Percentiles rank a stretch among this genome's conserved stretches.
Evolutionary conservation across 2,797 vertebrate genomes (phyloP).

Genomic region (Amniataba percoides): DNA sequence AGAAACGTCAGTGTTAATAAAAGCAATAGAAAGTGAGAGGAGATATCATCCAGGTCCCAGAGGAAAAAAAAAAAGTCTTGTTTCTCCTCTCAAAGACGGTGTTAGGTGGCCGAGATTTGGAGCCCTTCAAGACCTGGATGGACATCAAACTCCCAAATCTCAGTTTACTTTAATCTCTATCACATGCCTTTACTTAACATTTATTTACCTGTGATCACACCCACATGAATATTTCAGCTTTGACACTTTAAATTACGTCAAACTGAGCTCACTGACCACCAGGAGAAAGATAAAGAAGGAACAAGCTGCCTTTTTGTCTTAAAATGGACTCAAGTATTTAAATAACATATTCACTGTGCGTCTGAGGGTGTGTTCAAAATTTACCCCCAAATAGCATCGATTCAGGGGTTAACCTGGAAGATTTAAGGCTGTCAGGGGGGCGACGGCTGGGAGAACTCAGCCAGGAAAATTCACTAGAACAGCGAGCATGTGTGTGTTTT

Average conservation of each 20-base stretch:
- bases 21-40: not conserved
- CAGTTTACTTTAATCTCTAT: too few species aligned
- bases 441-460: conserved; percentile 8
- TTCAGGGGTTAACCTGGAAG: conserved; percentile 9
- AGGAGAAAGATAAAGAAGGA: conserved; percentile 18
- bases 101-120: too few species aligned
- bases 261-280: conserved; percentile 3
- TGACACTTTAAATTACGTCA: not conserved
- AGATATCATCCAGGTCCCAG: not conserved
- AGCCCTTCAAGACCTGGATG: too few species aligned
- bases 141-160: too few species aligned
- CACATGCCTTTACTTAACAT: not conserved
- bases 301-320: conserved; percentile 23
- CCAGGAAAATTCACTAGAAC: conserved; percentile 17
- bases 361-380: conserved; percentile 8
- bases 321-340: not conserved
- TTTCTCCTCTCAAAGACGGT: not conserved
- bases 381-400: not conserved
- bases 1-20: not conserved
- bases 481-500: conserved; percentile 8
- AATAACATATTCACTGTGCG: conserved; percentile 1
- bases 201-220: conserved; percentile 1
- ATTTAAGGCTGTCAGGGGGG: conserved; percentile 16
- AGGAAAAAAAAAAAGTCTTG: not conserved
- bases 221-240: not conserved